A percentile compares a stretch with the other conserved stretches of the same genome.
phyloP scores from a whole-genome alignment of 2,888 invertebrate species.

The Dioctria linearis region DNA sequence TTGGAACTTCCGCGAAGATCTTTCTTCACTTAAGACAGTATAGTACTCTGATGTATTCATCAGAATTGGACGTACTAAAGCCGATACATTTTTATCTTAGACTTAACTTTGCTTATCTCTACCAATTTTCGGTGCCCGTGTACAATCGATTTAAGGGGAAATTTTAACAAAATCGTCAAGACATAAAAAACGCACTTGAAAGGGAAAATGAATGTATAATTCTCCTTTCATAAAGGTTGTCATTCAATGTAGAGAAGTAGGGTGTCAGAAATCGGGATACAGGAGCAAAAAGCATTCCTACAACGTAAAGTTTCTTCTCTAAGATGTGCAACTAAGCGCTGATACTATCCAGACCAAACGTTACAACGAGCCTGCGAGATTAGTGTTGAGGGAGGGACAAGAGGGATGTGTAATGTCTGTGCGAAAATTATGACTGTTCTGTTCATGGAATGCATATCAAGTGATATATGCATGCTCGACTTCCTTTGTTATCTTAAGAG shows the following conservation, averaged over 20 bases:
- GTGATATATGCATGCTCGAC: constrained; percentile 50
- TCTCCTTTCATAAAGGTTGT: constrained; percentile 2
- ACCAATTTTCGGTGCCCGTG: no score
- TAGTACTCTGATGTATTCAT: no score
- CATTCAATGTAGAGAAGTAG: background rate
- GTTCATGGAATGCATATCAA: constrained; percentile 46
- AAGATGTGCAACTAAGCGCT: constrained; percentile 11
- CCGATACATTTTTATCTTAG: no score
- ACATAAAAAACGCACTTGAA: background rate
- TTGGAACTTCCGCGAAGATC: no score
- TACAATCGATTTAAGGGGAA: no score
- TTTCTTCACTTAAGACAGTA: no score
- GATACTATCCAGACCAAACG: no score
- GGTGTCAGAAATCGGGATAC: constrained; percentile 34
- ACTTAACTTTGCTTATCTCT: no score
- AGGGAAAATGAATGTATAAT: background rate
- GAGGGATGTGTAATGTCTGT: constrained; percentile 25
- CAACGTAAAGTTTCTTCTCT: constrained; percentile 10
- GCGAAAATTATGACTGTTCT: constrained; percentile 48
- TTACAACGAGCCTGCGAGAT: background rate
- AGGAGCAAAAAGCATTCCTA: background rate
- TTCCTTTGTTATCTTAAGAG: constrained; percentile 49
- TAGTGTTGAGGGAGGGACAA: background rate
- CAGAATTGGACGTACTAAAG: no score
- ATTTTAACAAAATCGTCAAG: background rate